Evolutionary conservation across 1,140 invertebrate genomes (phyloP).

Genomic region (Drosophila takahashii): DNA sequence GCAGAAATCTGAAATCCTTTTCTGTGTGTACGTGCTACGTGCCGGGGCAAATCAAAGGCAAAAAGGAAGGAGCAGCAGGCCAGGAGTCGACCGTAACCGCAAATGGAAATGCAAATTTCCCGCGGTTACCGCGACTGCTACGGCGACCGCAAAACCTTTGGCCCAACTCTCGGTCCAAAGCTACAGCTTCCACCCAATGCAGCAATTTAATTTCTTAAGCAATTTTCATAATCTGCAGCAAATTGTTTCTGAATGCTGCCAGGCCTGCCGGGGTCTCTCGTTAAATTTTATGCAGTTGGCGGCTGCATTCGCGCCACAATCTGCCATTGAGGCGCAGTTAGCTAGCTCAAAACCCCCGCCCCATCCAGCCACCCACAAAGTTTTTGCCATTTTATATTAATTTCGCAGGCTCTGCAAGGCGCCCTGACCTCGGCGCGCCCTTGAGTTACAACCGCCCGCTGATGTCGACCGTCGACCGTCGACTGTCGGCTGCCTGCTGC

Average conservation of each 20-base stretch:
- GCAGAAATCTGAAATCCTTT: slow-evolving; percentile 70
- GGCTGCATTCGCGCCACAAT: slow-evolving; percentile 67
- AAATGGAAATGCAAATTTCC: slow-evolving; percentile 81
- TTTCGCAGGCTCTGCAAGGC: slow-evolving; percentile 54
- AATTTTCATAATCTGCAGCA: slow-evolving; percentile 84
- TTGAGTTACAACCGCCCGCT: slow-evolving; percentile 41
- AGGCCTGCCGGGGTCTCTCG: slow-evolving; percentile 48
- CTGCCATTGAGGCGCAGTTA: slow-evolving; percentile 23
- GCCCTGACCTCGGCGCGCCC: slow-evolving; percentile 54
- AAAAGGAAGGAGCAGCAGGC: slow-evolving; percentile 11
- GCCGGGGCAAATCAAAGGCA: slow-evolving; percentile 70
- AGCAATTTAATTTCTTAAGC: slow-evolving; percentile 84
- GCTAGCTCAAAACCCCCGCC: background rate
- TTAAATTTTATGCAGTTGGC: slow-evolving; percentile 79
- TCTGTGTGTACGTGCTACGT: slow-evolving; percentile 41
- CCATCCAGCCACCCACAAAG: slow-evolving; percentile 31
- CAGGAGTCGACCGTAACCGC: slow-evolving; percentile 53
- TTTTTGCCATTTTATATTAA: slow-evolving; percentile 78
- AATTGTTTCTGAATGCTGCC: slow-evolving; percentile 83
- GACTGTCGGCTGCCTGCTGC: slow-evolving; percentile 1
- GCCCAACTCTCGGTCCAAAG: background rate
- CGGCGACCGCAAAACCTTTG: slow-evolving; percentile 61
- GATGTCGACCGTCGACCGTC: slow-evolving; percentile 15
- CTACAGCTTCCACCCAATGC: slow-evolving; percentile 40
- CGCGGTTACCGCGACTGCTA: slow-evolving; percentile 63